A percentile compares a stretch with the other conserved stretches of the same genome.
Evolutionary conservation across 2,888 invertebrate species (phyloP).

Genomic region (Cybosia mesomella): DNA sequence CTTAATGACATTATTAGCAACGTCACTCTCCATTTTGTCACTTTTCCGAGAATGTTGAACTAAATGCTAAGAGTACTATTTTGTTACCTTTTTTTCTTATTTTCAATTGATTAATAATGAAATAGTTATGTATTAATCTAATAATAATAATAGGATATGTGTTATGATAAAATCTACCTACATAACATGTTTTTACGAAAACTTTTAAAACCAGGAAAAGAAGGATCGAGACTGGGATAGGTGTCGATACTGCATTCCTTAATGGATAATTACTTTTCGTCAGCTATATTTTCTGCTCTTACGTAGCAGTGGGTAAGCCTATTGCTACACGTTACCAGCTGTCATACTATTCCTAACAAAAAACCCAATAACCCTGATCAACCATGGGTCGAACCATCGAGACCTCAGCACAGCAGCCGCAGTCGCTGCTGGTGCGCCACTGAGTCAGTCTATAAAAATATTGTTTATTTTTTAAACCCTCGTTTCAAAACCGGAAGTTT

Average conservation of each 20-base stretch:
- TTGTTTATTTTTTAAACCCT: not conserved
- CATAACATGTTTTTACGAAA: too few relatives aligned
- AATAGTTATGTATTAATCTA: too few relatives aligned
- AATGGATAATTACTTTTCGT: not conserved
- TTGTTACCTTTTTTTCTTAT: too few relatives aligned
- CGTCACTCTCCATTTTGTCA: not conserved
- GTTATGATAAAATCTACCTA: too few relatives aligned
- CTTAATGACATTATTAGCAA: not conserved
- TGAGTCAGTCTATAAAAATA: not conserved
- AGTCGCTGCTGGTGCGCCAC: not conserved
- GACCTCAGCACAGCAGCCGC: not conserved
- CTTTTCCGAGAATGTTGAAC: not conserved
- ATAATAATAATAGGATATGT: too few relatives aligned
- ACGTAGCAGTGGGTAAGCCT: not conserved
- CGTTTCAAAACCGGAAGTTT: conserved; percentile 22
- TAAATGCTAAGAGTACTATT: not conserved
- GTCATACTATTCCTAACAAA: not conserved
- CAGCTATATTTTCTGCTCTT: not conserved
- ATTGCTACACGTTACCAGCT: not conserved
- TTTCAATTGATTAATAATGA: not conserved
- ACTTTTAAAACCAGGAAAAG: too few relatives aligned
- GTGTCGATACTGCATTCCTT: not conserved
- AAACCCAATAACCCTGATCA: not conserved
- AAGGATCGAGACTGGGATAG: too few relatives aligned
- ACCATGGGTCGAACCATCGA: not conserved